Evolutionary conservation across 2,888 invertebrate species (phyloP), one percentile per base, ranked within the genome.

Genomic region (Ganaspis brasiliensis): DNA sequence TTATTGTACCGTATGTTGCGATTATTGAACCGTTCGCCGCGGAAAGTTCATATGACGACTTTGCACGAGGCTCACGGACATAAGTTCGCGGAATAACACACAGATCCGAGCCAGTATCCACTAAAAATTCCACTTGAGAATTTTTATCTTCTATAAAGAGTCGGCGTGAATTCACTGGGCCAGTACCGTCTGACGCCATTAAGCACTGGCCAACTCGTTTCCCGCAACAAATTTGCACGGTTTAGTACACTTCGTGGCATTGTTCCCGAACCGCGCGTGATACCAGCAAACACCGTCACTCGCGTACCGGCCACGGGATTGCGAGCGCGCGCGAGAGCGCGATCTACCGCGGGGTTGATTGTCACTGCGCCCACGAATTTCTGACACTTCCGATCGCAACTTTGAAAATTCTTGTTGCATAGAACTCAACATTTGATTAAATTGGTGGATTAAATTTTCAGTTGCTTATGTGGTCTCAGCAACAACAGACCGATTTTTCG

Each of bases 11-110:
- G 76, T 87, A 90, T 0, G 79, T 90, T 0, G 74, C 6, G 1
- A 91, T 90, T 0, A 56, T 19, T 0, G 87, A 76, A 2, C 86
- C 85, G 63, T 91, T 91, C 0, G 88, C 91, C 5, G 89, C 82
- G 16, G 3, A 67, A 0, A 79, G 70, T 31, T 31, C 31, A 31
- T 31, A 31, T 6, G 31, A 4, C 6, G 31, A 31, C 31, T 31
- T 31, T 31, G 31, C 31, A 31, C 31, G 31, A 2, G 31, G 31
- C 6, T 31, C 3, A 31, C 6, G 31, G 31, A 31, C 6, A 31
- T 4, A 6, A 4, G 31, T 4, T 31, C 3, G 2, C 31, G 31
- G 31, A 31, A 31, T 4, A 31, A 31, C 31, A 31, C 31, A 31
- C 31, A 31, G 6, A 31, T 31, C 31, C 2, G 31, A 2, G 6